Conservation (phyloP, 2,113 vertebrate genomes). For the Tauraco erythrolophus region DNA sequence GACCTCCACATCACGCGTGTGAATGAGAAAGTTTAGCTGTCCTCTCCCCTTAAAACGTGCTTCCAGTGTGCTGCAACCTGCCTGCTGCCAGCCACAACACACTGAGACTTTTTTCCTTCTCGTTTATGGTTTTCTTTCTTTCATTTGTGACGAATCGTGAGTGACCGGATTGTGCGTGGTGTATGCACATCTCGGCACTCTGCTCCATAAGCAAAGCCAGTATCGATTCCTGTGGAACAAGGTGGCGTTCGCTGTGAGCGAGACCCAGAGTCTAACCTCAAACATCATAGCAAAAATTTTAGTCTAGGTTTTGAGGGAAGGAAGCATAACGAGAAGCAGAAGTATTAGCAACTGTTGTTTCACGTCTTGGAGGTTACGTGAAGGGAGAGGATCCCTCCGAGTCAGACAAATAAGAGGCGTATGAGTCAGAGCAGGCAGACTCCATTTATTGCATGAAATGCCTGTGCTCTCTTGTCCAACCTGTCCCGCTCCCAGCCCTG, state of each 20-base stretch:
- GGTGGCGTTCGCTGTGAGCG: fast-evolving
- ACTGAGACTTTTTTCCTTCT: not conserved
- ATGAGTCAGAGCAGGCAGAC: slow-evolving; percentile 14
- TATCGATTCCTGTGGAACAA: not conserved
- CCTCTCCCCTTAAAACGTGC: not conserved
- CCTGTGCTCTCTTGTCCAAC: slow-evolving; percentile 21
- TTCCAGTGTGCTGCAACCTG: not conserved
- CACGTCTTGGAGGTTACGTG: not conserved
- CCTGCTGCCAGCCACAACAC: not conserved
- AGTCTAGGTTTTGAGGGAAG: not conserved
- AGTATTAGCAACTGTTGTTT: not conserved
- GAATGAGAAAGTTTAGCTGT: not conserved
- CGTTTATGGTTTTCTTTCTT: not conserved
- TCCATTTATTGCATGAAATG: not conserved
- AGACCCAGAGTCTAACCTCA: not conserved
- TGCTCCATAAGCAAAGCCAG: not conserved
- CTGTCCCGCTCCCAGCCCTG: not conserved
- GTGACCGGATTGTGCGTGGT: fast-evolving
- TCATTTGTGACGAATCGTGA: not conserved
- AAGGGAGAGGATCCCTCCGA: not conserved
- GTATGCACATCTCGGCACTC: fast-evolving
- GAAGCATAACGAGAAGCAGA: not conserved
- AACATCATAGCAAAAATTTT: not conserved
- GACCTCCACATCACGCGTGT: fast-evolving
- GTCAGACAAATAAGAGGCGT: not conserved